Evolutionary conservation across 2,797 vertebrate species (phyloP).

Genomic region (Craterocephalus amniculus): DNA sequence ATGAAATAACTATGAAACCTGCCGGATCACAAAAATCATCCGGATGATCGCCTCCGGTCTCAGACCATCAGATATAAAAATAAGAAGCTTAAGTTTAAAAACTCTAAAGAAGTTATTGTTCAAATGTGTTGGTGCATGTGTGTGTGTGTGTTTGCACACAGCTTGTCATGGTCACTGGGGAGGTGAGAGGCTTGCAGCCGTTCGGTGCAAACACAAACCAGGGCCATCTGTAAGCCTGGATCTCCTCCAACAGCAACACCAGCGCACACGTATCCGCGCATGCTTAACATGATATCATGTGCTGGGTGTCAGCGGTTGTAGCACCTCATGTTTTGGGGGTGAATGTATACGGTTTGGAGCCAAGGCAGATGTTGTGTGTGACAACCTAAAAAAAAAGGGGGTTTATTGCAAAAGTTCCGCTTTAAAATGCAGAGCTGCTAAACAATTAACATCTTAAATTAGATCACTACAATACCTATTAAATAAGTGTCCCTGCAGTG

Average conservation of each 20-base stretch:
- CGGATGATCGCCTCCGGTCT: background rate
- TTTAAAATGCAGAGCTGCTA: slow-evolving; percentile 14
- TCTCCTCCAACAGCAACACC: slow-evolving; percentile 76
- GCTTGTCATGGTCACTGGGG: slow-evolving; percentile 73
- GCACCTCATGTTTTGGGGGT: slow-evolving; percentile 71
- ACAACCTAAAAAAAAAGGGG: slow-evolving; percentile 34
- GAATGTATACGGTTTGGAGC: slow-evolving; percentile 50
- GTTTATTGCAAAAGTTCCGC: slow-evolving; percentile 26
- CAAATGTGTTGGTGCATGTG: background rate
- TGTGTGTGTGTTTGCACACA: slow-evolving; percentile 19
- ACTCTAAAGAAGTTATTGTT: slow-evolving; percentile 29
- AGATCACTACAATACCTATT: background rate
- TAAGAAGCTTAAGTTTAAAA: background rate
- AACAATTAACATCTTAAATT: slow-evolving; percentile 25
- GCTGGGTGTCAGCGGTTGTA: slow-evolving; percentile 69
- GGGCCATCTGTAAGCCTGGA: slow-evolving; percentile 81
- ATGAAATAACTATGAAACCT: background rate
- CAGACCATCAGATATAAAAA: background rate
- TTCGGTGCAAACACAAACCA: slow-evolving; percentile 80
- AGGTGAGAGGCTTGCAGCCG: slow-evolving; percentile 70
- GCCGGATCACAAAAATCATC: background rate
- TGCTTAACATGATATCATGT: slow-evolving; percentile 67
- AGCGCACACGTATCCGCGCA: slow-evolving; percentile 36
- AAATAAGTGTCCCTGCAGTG: slow-evolving; percentile 19
- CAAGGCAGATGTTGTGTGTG: slow-evolving; percentile 64